phyloP scores from a whole-genome alignment of 2,888 invertebrate genomes.

The Cephus rjabovi region DNA sequence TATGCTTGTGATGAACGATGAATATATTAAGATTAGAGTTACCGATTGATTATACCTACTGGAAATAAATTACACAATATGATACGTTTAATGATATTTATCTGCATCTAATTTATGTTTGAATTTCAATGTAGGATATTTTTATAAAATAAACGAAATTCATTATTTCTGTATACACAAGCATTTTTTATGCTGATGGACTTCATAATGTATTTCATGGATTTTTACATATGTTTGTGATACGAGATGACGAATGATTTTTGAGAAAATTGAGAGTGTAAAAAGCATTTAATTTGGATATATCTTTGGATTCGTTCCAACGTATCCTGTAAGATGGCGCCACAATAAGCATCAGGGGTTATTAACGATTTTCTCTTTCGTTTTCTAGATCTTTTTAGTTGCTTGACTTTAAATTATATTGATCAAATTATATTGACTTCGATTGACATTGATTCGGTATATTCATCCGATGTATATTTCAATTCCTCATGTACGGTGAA shows the following conservation, averaged over 20 bases:
- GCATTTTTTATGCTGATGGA: not conserved
- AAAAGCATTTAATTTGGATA: not conserved
- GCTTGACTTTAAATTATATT: not conserved
- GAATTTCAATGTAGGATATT: not conserved
- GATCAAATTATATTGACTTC: not conserved
- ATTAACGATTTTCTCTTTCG: not conserved
- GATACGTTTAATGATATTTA: not conserved
- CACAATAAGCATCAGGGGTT: not conserved
- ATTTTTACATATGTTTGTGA: not conserved
- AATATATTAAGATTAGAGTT: not conserved
- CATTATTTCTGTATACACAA: not conserved
- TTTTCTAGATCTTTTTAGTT: not conserved
- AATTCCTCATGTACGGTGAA: not conserved
- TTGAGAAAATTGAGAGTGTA: not conserved
- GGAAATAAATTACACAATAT: not conserved
- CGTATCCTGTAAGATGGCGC: not conserved
- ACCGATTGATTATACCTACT: not conserved
- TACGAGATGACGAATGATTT: not conserved
- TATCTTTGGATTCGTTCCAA: not conserved
- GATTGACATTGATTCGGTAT: not conserved
- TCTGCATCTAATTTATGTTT: not conserved
- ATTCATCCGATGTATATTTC: not conserved
- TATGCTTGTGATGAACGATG: not conserved
- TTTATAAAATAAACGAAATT: not conserved
- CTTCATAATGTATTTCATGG: not conserved